Evolutionary conservation across 1,140 invertebrate genomes (phyloP), one percentile per base, ranked within the genome.

Genomic region (Portunus trituberculatus): DNA sequence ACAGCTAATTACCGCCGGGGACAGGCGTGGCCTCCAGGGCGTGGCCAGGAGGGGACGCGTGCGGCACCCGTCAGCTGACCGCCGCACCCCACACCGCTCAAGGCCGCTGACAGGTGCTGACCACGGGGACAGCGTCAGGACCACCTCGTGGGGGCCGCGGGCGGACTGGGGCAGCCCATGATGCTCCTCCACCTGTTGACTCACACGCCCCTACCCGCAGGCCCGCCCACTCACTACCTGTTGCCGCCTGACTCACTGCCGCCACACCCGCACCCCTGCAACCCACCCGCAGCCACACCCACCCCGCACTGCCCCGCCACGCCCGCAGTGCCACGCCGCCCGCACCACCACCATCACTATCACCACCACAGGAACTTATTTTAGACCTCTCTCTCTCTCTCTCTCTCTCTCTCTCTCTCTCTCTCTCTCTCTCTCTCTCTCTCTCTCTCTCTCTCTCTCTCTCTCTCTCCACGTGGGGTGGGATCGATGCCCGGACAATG

Each of bases 401-500:
- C 89, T 52, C 45, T 46, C 12, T 25, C 45, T 6, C 6, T 46
- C 89, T 2, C 89, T 52, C 46, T 12, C 88, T 48, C 32, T 52
- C 89, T 91, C 90, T 45, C 87, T 46, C n/a, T 46, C 39, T 76
- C 39, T 45, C 31, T 45, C 87, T 28, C 8, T 46, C 88, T 48
- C 31, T 89, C 88, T 48, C 88, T 45, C 88, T 59, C 52, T 59
- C 16, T 59, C 10, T 92, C 76, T 84, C n/a, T 32, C 59, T 14
- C 20, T 25, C 82, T 46, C 87, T 95, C 87, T 92, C 88, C n/a
- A 76, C 59, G 67, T 88, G 45, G 94, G n/a, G n/a, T 29, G 8
- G 25, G 91, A 95, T 95, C 94, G 94, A 95, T 95, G 45, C 16
- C 20, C 39, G 91, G 20, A 95, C 94, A 95, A 95, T 95, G 46